These are phyloP conservation scores for Nemoura dubitans DNA, from an alignment of 2,888 invertebrate genomes.

Conservation along the genomic window DNA sequence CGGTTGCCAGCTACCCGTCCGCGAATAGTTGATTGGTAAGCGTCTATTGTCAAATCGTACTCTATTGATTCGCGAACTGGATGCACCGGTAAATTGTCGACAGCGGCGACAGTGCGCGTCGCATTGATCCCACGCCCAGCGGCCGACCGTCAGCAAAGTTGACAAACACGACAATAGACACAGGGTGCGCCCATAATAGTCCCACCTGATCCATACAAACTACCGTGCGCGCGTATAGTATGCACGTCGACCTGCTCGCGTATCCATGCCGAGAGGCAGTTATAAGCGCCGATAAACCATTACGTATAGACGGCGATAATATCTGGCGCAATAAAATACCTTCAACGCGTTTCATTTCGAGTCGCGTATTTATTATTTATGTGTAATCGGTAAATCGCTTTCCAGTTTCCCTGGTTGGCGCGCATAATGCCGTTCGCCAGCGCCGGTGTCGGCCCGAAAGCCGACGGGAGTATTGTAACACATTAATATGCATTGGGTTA, in stretches of 20 bases:
- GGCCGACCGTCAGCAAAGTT: no score
- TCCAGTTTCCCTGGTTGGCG: not conserved
- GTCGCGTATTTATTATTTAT: not conserved
- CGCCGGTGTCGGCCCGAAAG: not conserved
- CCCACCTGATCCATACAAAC: no score
- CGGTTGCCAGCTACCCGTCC: not conserved
- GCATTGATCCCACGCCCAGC: no score
- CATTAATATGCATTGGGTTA: slow-evolving; percentile 12
- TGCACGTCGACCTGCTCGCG: not conserved
- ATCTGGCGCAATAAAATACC: slow-evolving; percentile 1
- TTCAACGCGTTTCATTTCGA: not conserved
- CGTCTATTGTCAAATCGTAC: not conserved
- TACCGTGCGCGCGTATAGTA: no score
- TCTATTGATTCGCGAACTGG: not conserved
- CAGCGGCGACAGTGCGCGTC: not conserved
- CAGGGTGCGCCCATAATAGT: no score
- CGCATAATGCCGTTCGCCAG: not conserved
- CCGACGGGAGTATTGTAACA: not conserved
- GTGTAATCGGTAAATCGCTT: not conserved
- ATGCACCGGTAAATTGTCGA: not conserved
- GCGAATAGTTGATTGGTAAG: not conserved
- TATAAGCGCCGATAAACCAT: not conserved
- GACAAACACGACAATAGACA: no score
- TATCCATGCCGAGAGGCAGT: not conserved
- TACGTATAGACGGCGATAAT: not conserved